phyloP scores from a whole-genome alignment of 2,113 vertebrate genomes.

The Trematomus loennbergii region DNA sequence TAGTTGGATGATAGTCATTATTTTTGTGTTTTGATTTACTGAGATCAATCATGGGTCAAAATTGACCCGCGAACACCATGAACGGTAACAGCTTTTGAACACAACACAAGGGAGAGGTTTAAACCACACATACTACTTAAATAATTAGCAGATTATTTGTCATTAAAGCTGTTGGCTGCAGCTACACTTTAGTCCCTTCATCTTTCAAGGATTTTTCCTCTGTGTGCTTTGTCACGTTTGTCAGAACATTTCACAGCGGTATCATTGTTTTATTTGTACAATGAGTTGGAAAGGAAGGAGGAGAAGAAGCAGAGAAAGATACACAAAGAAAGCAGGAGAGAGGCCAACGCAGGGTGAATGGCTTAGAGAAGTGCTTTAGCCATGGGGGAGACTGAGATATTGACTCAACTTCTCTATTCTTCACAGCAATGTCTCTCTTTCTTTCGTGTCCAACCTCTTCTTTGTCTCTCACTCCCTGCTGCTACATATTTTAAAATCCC shows the following conservation, averaged over 20 bases:
- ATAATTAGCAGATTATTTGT: neutral
- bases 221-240: neutral
- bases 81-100: too few relatives aligned
- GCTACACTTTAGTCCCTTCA: neutral
- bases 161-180: too few relatives aligned
- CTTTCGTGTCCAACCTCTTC: conserved; percentile 9
- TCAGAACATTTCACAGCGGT: neutral
- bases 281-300: conserved; percentile 3
- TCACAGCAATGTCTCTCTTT: conserved; percentile 33
- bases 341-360: conserved; percentile 40
- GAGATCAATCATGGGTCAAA: too few relatives aligned
- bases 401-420: conserved; percentile 58
- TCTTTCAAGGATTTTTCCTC: neutral
- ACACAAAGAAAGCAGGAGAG: conserved; percentile 42
- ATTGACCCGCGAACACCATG: too few relatives aligned
- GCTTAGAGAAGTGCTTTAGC: conserved; percentile 59
- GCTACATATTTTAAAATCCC: conserved; percentile 15
- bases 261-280: conserved; percentile 4
- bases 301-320: conserved; percentile 29
- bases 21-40: too few relatives aligned
- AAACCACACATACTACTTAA: too few relatives aligned
- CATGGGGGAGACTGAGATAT: conserved; percentile 59
- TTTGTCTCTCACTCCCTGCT: conserved; percentile 20
- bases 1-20: too few relatives aligned
- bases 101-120: too few relatives aligned